Evolutionary conservation across 2,888 invertebrate species (phyloP), one percentile per base, ranked within the genome.

Genomic region (Dastarcus helophoroides): DNA sequence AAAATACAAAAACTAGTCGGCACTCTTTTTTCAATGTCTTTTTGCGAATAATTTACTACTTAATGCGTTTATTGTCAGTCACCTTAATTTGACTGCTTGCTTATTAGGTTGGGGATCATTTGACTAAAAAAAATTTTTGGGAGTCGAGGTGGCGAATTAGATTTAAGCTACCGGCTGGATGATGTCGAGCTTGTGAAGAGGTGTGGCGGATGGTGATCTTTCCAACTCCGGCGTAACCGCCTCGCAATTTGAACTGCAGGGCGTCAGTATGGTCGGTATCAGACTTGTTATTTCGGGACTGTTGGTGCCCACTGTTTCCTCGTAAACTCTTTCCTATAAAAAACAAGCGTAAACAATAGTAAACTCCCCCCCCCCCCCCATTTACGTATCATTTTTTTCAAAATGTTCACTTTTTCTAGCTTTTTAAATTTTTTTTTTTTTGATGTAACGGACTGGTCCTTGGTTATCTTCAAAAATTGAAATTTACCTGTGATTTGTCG

Each of bases 241-340:
- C 31, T 62, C 61, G 40, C 67, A 68, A 36, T 67, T 62, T 31
- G 67, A 65, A 40, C 69, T 70, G 51, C 64, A 65, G 3, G 70
- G 69, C 32, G 69, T 70, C 29, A 65, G 51, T 24, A 73, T 69
- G 9, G 73, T 70, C 9, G 76, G 75, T 41, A 79, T 70, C 45
- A 79, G 56, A 48, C 78, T 78, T 9, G 76, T 73, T 32, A 77
- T 73, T 59, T 79, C 79, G 10, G 78, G 75, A 53, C 77, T 75
- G 54, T 70, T 72, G 26, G 56, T 50, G 13, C 56, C 59, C 8
- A 57, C 50, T 24, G 62, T 64, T 41, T 63, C 63, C 41, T 65
- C 64, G 41, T 64, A 66, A 4, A 76, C 75, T 9, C 75, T 67
- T 48, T 75, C 76, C 76, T 76, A 23, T 32, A 31, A 37, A 11